Conservation (phyloP, 2,113 vertebrate species). For the Brevimyrus niger region DNA sequence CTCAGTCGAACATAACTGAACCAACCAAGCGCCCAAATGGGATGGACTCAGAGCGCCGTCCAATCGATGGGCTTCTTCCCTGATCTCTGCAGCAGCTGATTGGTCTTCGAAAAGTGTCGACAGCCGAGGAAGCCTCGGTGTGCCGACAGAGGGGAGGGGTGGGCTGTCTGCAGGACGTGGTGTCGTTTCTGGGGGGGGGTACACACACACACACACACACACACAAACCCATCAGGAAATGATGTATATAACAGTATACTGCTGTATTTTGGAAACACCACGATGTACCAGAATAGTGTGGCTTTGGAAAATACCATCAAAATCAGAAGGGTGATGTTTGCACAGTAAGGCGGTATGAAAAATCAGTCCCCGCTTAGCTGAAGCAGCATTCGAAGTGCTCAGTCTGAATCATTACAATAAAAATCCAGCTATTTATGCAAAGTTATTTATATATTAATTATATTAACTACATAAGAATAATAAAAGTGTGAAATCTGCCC, state of each 20-base stretch:
- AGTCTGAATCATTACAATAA: not conserved
- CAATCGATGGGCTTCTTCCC: slow-evolving; percentile 70
- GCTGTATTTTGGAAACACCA: not conserved
- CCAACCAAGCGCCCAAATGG: not conserved
- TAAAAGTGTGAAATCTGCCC: not conserved
- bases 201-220: not conserved
- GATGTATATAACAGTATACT: not conserved
- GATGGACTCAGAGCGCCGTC: slow-evolving; percentile 43
- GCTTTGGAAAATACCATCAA: not conserved
- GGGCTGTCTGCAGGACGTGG: slow-evolving; percentile 64
- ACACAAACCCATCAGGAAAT: not conserved
- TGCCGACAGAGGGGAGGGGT: slow-evolving; percentile 66
- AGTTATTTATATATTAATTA: not conserved
- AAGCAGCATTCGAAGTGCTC: not conserved
- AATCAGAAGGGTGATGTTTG: not conserved
- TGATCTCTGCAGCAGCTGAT: slow-evolving; percentile 53
- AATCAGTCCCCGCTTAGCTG: not conserved
- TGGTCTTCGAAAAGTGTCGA: slow-evolving; percentile 69
- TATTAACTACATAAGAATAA: not conserved
- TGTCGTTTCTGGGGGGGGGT: slow-evolving; percentile 62
- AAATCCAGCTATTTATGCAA: not conserved
- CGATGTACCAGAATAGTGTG: not conserved
- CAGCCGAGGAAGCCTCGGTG: slow-evolving; percentile 71
- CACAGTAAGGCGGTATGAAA: not conserved
- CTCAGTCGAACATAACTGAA: not conserved